Evolutionary conservation across 1,140 invertebrate genomes (phyloP), one percentile per base, ranked within the genome.

Genomic region (Cyclina sinensis): DNA sequence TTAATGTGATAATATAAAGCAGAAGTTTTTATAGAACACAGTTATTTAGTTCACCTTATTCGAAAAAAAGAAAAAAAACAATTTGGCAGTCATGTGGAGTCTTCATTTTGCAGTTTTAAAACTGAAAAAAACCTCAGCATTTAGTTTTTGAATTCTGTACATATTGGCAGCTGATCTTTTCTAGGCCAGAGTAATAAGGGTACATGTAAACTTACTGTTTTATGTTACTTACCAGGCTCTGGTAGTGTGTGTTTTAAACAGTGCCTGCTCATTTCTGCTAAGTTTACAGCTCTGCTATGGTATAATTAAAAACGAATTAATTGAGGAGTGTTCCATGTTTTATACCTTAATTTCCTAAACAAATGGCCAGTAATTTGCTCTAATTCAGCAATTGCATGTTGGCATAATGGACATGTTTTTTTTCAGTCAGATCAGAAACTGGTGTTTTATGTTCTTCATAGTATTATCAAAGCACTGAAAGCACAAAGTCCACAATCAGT

Each of bases 291-390:
- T 73, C 39, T 37, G 18, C 35, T 73, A 39, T 73, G 32, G 68
- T 78, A 30, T 81, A 59, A 81, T 81, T 81, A 81, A 81, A 81
- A 81, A 62, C 79, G 54, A 81, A 81, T 81, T 81, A 81, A 81
- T 81, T 24, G 57, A 81, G 79, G 57, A 81, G 79, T 62, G 57
- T 62, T 57, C 30, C 51, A 43, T 54, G 24, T 62, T 59, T 81
- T 43, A 59, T 57, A 39, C 37, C 18, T 30, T 14, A 62, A 59
- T 57, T 59, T 81, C 79, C 37, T 81, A 62, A 81, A 81, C 79
- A 81, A 81, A 62, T 81, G 54, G 51, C 79, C 57, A 39, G 54
- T 81, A 81, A 81, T 81, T 81, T 54, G 79, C 39, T 27, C 57
- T 81, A 81, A 81, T 81, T 59, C 37, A 59, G 24, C 24, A n/a